Evolutionary conservation across 2,797 vertebrate species (phyloP).

Genomic region (Pipistrellus nathusii): DNA sequence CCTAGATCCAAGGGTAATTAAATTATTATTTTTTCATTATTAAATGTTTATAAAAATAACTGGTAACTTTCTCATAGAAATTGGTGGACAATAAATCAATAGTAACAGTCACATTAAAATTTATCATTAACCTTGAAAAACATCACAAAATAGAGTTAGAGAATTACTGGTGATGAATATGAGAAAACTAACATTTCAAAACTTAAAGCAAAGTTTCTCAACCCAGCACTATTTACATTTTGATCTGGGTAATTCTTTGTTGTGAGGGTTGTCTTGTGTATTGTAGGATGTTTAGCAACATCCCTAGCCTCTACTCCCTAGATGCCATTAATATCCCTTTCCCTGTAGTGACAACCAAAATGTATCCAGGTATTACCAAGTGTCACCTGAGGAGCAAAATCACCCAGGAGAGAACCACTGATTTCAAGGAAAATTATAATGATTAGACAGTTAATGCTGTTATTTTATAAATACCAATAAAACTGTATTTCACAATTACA

Average conservation of each 20-base stretch:
- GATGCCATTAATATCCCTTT: not conserved
- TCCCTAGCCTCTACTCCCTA: not conserved
- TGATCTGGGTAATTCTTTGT: not conserved
- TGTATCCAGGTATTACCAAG: not conserved
- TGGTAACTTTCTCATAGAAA: not conserved
- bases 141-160: not conserved
- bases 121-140: not conserved
- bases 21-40: slow-evolving; percentile 9
- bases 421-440: not conserved
- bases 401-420: not conserved
- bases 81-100: not conserved
- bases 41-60: slow-evolving; percentile 15
- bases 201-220: not conserved
- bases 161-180: not conserved
- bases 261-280: not conserved
- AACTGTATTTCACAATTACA: slow-evolving; percentile 20
- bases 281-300: not conserved
- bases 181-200: slow-evolving; percentile 49
- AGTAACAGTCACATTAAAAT: not conserved
- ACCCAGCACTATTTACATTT: not conserved
- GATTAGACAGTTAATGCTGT: not conserved
- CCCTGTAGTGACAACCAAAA: not conserved
- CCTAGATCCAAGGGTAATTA: not conserved
- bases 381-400: not conserved
- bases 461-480: slow-evolving; percentile 36